A percentile compares a stretch with the other conserved stretches of the same genome.
Evolutionary conservation across 2,888 invertebrate species (phyloP).

Genomic region (Xanthorhoe spadicearia): DNA sequence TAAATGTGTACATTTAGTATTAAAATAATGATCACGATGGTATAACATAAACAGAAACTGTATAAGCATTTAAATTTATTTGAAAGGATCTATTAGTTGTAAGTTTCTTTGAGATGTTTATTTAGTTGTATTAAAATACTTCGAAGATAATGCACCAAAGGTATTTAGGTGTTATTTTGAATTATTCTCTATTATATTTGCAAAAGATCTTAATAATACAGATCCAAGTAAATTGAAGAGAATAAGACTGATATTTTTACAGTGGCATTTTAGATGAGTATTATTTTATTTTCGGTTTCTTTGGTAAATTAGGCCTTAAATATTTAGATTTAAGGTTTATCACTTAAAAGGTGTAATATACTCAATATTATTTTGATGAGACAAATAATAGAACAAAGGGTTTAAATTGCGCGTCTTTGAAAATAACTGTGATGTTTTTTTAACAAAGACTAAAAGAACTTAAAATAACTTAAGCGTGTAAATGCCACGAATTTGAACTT

Average conservation of each 20-base stretch:
- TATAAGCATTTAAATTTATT: too few species aligned
- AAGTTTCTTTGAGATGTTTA: too few species aligned
- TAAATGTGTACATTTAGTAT: too few species aligned
- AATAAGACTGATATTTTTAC: conserved; percentile 12
- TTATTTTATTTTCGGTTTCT: not conserved
- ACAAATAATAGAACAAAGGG: not conserved
- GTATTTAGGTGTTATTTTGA: too few species aligned
- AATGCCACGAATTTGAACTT: not conserved
- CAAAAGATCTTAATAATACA: too few species aligned
- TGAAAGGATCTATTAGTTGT: too few species aligned
- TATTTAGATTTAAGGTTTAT: not conserved
- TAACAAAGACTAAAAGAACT: not conserved
- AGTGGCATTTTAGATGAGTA: conserved; percentile 5
- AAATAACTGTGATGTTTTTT: not conserved
- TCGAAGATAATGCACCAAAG: too few species aligned
- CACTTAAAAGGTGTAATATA: not conserved
- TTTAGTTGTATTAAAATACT: too few species aligned
- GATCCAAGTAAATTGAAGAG: too few species aligned
- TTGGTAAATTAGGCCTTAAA: not conserved
- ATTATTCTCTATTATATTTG: too few species aligned
- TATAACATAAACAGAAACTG: too few species aligned
- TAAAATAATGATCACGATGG: too few species aligned
- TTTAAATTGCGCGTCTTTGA: not conserved
- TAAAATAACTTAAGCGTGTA: not conserved
- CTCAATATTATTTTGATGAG: not conserved